Conservation (phyloP, 2,888 invertebrate genomes). For the Anagyrus pseudococci region DNA sequence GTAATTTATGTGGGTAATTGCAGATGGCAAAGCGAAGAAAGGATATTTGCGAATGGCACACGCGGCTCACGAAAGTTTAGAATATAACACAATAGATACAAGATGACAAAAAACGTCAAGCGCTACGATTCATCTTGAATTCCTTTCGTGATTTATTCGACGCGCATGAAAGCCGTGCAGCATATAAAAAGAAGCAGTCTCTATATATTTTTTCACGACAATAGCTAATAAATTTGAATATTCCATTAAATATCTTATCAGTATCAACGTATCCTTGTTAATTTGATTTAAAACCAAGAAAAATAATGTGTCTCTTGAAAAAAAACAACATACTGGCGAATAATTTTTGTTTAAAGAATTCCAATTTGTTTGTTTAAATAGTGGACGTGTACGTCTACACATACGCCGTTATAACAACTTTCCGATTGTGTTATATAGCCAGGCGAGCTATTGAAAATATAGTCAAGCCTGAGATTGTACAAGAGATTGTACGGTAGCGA, state of each 20-base stretch:
- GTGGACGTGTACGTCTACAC: no score
- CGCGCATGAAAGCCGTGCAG: not conserved
- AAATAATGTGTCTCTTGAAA: not conserved
- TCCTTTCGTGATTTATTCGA: conserved; percentile 19
- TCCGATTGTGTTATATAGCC: no score
- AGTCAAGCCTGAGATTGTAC: no score
- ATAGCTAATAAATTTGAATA: not conserved
- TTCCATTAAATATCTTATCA: not conserved
- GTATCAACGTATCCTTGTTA: not conserved
- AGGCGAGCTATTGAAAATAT: no score
- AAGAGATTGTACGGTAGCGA: no score
- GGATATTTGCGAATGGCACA: conserved; percentile 2
- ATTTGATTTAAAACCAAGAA: not conserved
- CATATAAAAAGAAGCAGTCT: not conserved
- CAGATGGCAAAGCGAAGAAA: conserved; percentile 7
- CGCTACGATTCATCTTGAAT: conserved; percentile 15
- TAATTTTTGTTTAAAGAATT: not conserved
- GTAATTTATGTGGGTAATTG: conserved; percentile 23
- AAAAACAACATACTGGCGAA: not conserved
- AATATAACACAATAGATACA: conserved; percentile 23
- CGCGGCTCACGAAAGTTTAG: conserved; percentile 18
- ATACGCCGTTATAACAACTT: no score
- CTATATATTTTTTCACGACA: not conserved
- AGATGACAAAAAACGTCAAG: conserved; percentile 20
- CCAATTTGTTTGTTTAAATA: not conserved